Percentiles rank a stretch among this genome's conserved stretches.
Conservation (phyloP, 2,888 invertebrate species). For the Lochmaea capreae region DNA sequence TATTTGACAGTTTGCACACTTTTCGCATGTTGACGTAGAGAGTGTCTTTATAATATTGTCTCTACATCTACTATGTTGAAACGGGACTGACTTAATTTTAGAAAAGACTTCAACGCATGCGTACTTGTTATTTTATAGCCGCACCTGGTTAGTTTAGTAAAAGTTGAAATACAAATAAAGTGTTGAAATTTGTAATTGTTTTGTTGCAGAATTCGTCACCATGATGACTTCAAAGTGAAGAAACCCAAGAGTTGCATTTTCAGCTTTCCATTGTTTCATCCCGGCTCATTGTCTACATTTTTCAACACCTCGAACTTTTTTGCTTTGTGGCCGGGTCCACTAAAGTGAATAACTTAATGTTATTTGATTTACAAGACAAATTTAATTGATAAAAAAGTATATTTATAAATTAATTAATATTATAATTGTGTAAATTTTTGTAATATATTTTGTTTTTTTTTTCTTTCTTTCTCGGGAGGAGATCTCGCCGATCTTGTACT, state of each 20-base stretch:
- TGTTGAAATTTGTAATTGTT: conserved; percentile 50
- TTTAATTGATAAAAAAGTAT: conserved; percentile 60
- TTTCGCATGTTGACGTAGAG: no score
- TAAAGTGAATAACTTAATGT: conserved; percentile 64
- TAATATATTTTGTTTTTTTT: conserved; percentile 62
- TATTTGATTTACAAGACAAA: conserved; percentile 64
- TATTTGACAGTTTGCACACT: no score
- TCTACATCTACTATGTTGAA: no score
- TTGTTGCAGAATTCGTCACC: conserved; percentile 94
- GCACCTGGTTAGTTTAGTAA: background rate
- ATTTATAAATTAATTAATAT: conserved; percentile 65
- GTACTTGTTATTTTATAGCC: background rate
- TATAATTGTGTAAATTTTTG: conserved; percentile 67
- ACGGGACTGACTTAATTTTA: no score
- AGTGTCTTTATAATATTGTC: no score
- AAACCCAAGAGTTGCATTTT: conserved; percentile 71
- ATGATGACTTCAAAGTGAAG: conserved; percentile 99
- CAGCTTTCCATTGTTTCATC: conserved; percentile 67
- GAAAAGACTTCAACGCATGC: no score
- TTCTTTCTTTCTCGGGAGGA: conserved; percentile 35
- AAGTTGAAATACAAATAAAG: background rate
- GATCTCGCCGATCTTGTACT: conserved; percentile 50
- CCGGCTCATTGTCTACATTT: conserved; percentile 63
- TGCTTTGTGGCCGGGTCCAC: conserved; percentile 64
- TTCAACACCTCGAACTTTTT: conserved; percentile 63